These are phyloP conservation scores for Zootoca vivipara DNA, from an alignment of 2,113 vertebrate species.

Conservation along the genomic window DNA sequence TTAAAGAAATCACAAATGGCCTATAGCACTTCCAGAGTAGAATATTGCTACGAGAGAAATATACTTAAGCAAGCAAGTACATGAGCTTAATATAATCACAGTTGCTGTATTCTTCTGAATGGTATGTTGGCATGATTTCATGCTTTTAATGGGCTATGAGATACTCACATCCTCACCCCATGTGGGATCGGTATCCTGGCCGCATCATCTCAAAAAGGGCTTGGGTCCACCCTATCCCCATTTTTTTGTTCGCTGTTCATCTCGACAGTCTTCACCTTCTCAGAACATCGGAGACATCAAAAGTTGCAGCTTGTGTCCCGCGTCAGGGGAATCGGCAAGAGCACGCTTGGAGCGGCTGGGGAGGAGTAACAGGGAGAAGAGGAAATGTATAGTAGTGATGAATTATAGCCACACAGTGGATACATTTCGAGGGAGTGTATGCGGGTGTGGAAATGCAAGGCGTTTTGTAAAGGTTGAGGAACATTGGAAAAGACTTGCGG, in stretches of 20 bases:
- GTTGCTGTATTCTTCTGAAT: neutral
- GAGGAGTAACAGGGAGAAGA: neutral
- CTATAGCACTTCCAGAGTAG: conserved; percentile 64
- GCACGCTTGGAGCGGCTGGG: conserved; percentile 10
- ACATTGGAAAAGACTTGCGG: conserved; percentile 42
- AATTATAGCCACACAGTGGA: conserved; percentile 46
- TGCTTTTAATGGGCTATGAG: conserved; percentile 69
- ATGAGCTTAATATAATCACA: conserved; percentile 29
- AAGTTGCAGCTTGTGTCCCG: conserved; percentile 61
- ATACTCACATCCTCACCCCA: conserved; percentile 8
- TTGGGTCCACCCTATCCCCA: conserved; percentile 39
- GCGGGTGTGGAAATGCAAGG: conserved; percentile 46
- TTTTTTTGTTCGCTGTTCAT: conserved; percentile 59
- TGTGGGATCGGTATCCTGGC: conserved; percentile 45
- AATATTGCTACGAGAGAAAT: conserved; percentile 48
- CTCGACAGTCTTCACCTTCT: conserved; percentile 47
- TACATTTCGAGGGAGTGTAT: conserved; percentile 30
- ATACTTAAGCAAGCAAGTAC: conserved; percentile 13
- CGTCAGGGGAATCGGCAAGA: conserved; percentile 47
- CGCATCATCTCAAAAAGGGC: conserved; percentile 53
- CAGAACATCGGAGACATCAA: conserved; percentile 41
- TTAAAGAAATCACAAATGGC: conserved; percentile 37
- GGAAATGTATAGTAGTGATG: conserved; percentile 26
- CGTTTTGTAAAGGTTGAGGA: conserved; percentile 30
- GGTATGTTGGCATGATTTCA: conserved; percentile 43